A percentile compares a stretch with the other conserved stretches of the same genome.
Evolutionary conservation across 2,797 vertebrate species (phyloP).

Genomic region (Xiphorhynchus erythropygius): DNA sequence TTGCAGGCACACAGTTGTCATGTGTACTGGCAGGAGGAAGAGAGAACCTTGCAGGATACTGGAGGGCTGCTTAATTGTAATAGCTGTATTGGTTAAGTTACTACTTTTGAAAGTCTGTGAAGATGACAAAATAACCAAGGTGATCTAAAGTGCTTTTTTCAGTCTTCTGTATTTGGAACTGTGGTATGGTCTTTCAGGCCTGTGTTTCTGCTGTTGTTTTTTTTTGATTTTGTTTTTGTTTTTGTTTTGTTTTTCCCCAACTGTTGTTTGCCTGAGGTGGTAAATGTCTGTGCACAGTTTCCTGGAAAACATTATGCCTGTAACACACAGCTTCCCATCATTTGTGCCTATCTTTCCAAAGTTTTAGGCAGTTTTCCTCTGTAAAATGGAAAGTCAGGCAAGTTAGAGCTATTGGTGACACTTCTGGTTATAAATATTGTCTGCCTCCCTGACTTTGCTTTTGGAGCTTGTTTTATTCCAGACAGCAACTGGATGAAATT

Average conservation of each 20-base stretch:
- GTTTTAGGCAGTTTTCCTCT: not conserved
- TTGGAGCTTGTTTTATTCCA: not conserved
- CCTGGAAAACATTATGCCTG: not conserved
- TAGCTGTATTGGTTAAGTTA: not conserved
- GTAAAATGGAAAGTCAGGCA: not conserved
- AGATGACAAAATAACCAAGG: not conserved
- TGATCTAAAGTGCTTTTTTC: not conserved
- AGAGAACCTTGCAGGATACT: not conserved
- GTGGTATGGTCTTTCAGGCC: not conserved
- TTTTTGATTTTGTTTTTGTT: too few relatives aligned
- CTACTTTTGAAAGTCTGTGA: not conserved
- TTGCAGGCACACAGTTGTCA: not conserved
- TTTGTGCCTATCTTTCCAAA: not conserved
- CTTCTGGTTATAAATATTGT: not conserved
- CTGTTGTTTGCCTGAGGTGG: not conserved
- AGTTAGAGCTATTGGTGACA: not conserved
- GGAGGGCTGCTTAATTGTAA: not conserved
- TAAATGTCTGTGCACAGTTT: not conserved
- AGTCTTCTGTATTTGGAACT: not conserved
- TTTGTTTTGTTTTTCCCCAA: not conserved
- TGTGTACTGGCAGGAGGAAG: not conserved
- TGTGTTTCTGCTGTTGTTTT: not conserved
- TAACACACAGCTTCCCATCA: not conserved
- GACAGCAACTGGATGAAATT: not conserved
- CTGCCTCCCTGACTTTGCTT: not conserved